phyloP scores from a whole-genome alignment of 2,113 vertebrate species.

The Gopherus evgoodei region DNA sequence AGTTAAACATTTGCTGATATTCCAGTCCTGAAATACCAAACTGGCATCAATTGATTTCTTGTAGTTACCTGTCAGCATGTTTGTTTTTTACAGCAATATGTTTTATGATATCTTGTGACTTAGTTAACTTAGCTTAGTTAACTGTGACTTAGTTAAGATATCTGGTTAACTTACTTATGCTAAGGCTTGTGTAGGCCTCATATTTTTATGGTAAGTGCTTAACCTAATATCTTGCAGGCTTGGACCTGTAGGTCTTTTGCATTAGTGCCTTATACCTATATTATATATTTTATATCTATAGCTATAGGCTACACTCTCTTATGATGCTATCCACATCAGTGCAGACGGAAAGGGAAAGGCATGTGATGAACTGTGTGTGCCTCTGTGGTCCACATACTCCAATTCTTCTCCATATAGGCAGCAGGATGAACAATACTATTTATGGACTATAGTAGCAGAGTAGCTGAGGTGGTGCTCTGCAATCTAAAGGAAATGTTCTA shows the following conservation, averaged over 20 bases:
- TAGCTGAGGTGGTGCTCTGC: background rate
- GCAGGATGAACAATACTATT: background rate
- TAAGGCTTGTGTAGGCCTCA: background rate
- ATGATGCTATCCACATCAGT: fast-evolving
- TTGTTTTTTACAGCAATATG: background rate
- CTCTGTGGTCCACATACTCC: background rate
- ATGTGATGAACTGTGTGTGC: background rate
- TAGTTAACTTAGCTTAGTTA: too few species aligned
- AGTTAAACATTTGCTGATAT: too few species aligned
- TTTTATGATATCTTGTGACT: background rate
- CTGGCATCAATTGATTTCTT: too few species aligned
- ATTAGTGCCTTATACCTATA: background rate
- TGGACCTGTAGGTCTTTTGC: background rate
- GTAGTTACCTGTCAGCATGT: background rate
- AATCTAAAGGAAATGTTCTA: background rate
- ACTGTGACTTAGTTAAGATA: too few species aligned
- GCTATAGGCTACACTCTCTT: background rate
- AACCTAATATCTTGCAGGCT: background rate
- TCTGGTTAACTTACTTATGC: background rate
- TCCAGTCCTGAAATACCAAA: too few species aligned
- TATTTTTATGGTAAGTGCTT: background rate
- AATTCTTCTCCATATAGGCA: background rate
- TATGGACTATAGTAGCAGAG: background rate
- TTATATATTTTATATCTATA: background rate
- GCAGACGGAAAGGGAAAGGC: background rate